Percentiles rank a stretch among this genome's conserved stretches.
Evolutionary conservation across 2,797 vertebrate genomes (phyloP).

Genomic region (Glyptemys insculpta): DNA sequence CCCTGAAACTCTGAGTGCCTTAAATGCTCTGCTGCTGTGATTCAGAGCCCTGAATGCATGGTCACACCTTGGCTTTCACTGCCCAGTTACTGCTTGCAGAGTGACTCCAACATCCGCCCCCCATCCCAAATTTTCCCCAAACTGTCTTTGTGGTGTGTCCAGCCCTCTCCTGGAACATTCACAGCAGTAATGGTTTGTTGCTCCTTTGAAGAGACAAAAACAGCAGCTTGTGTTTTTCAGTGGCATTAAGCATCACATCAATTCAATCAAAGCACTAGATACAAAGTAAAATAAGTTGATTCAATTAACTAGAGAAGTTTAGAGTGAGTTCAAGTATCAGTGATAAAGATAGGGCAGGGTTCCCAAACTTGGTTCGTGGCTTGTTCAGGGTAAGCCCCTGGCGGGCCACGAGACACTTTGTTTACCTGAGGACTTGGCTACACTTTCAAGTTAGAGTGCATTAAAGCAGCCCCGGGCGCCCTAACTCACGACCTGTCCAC

Average conservation of each 20-base stretch:
- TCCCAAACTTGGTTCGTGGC: too few species aligned
- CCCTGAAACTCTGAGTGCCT: neutral
- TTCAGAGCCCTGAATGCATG: neutral
- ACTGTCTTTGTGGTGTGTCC: neutral
- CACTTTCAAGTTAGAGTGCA: too few species aligned
- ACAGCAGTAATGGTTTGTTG: neutral
- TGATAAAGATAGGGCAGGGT: neutral
- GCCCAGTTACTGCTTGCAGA: neutral
- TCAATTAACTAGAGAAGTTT: neutral
- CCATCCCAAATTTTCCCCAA: neutral
- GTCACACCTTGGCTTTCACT: neutral
- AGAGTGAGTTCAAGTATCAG: neutral
- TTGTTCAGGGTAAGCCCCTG: too few species aligned
- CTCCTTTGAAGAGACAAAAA: neutral
- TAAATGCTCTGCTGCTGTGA: neutral
- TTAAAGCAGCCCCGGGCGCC: too few species aligned
- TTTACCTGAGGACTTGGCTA: too few species aligned
- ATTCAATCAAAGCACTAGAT: neutral
- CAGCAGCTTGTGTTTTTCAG: neutral
- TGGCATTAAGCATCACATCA: neutral
- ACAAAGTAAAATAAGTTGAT: neutral
- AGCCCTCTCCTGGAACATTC: neutral
- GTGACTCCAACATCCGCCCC: neutral
- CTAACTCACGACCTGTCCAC: too few species aligned
- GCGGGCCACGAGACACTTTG: too few species aligned